These are phyloP conservation scores for Folsomia manolachei DNA, from an alignment of 2,888 invertebrate species.

Conservation along the genomic window DNA sequence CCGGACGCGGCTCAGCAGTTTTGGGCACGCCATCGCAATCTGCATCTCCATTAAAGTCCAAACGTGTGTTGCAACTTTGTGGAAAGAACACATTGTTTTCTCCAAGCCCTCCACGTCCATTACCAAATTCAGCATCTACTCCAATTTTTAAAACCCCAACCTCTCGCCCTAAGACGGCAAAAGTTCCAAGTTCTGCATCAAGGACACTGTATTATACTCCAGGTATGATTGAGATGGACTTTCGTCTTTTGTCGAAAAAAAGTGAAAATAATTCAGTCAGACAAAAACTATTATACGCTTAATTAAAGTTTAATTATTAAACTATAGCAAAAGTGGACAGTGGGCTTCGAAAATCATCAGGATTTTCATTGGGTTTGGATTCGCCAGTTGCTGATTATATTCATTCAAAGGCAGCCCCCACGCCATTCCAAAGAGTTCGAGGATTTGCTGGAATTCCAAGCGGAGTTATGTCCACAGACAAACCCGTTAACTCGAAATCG, in stretches of 20 bases:
- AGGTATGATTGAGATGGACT: not conserved
- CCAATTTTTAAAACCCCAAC: slow-evolving; percentile 19
- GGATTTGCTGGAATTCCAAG: slow-evolving; percentile 18
- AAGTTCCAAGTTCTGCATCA: not conserved
- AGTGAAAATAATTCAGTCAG: too few species aligned
- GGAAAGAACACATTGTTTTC: slow-evolving; percentile 17
- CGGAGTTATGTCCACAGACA: not conserved
- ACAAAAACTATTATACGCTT: too few species aligned
- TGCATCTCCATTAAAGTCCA: not conserved
- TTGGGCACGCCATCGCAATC: not conserved
- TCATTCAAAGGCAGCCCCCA: slow-evolving; percentile 35
- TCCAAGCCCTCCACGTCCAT: slow-evolving; percentile 24
- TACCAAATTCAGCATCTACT: not conserved
- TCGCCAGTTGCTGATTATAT: slow-evolving; percentile 43
- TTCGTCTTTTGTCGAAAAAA: not conserved
- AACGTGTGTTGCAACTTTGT: slow-evolving; percentile 12
- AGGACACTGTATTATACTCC: not conserved
- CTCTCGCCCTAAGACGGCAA: slow-evolving; percentile 1
- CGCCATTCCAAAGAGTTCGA: slow-evolving; percentile 24
- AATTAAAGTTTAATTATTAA: too few species aligned
- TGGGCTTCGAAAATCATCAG: slow-evolving; percentile 13
- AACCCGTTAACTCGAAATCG: not conserved
- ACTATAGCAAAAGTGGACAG: slow-evolving; percentile 31
- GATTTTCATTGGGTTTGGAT: slow-evolving; percentile 18
- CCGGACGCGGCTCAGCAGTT: not conserved